Evolutionary conservation across 2,888 invertebrate species (phyloP).

Genomic region (Drosophila recens): DNA sequence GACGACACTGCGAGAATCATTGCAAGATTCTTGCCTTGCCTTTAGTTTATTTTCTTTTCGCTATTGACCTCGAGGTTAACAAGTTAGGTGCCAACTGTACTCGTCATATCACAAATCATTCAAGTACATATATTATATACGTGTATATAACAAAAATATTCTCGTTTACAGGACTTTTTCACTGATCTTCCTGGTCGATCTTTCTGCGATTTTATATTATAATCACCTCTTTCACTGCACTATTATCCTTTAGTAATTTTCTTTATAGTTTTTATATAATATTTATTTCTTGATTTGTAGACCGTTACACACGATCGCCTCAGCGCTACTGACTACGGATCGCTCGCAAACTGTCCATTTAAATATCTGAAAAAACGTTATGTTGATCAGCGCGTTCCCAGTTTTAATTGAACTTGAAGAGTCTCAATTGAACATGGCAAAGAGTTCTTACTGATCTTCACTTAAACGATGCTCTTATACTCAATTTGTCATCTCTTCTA

Average conservation of each 20-base stretch:
- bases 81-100: slow-evolving; percentile 51
- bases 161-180: neutral
- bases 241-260: slow-evolving; percentile 37
- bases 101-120: slow-evolving; percentile 13
- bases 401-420: slow-evolving; percentile 67
- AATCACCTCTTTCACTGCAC: slow-evolving; percentile 34
- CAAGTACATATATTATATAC: neutral
- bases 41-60: slow-evolving; percentile 33
- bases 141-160: neutral
- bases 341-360: slow-evolving; percentile 49
- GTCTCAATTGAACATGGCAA: slow-evolving; percentile 28
- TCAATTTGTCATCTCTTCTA: slow-evolving; percentile 1
- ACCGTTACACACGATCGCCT: slow-evolving; percentile 43
- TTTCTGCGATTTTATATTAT: slow-evolving; percentile 4
- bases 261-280: neutral
- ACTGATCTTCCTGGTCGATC: neutral
- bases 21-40: slow-evolving; percentile 48
- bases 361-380: slow-evolving; percentile 35
- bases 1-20: slow-evolving; percentile 41
- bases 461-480: slow-evolving; percentile 29
- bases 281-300: slow-evolving; percentile 7
- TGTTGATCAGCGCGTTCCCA: slow-evolving; percentile 32
- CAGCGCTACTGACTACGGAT: slow-evolving; percentile 55
- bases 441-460: slow-evolving; percentile 30
- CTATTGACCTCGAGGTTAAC: slow-evolving; percentile 77